A percentile compares a stretch with the other conserved stretches of the same genome.
phyloP scores from a whole-genome alignment of 2,797 vertebrate species.

The Protonibea diacanthus region DNA sequence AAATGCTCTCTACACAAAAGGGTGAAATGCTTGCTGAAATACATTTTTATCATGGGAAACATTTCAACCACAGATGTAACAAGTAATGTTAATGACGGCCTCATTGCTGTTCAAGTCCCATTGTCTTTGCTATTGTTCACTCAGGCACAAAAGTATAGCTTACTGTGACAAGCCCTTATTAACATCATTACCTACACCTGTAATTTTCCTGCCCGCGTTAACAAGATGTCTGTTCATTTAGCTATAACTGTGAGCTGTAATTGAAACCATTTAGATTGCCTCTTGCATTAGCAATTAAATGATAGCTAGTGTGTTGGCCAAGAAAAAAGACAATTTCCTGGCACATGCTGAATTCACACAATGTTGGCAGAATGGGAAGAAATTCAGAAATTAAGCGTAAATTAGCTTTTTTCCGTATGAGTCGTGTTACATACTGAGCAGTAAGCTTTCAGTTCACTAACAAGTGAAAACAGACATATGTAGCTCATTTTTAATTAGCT shows the following conservation, averaged over 20 bases:
- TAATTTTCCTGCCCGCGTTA: neutral
- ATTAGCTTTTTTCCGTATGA: neutral
- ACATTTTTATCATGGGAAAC: neutral
- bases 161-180: neutral
- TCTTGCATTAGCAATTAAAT: neutral
- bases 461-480: neutral
- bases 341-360: neutral
- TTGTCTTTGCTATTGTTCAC: neutral
- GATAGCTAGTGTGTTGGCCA: neutral
- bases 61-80: neutral
- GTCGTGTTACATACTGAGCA: neutral
- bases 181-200: neutral
- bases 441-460: neutral
- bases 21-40: neutral
- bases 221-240: neutral
- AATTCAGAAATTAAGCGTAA: neutral
- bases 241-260: neutral
- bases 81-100: neutral
- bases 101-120: neutral
- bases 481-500: neutral
- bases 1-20: slow-evolving; percentile 6
- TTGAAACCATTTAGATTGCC: neutral
- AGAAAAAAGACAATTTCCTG: neutral
- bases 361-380: neutral
- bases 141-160: neutral